Evolutionary conservation across 1,140 invertebrate genomes (phyloP), one percentile per base, ranked within the genome.

Genomic region (Pteromalus puparum): DNA sequence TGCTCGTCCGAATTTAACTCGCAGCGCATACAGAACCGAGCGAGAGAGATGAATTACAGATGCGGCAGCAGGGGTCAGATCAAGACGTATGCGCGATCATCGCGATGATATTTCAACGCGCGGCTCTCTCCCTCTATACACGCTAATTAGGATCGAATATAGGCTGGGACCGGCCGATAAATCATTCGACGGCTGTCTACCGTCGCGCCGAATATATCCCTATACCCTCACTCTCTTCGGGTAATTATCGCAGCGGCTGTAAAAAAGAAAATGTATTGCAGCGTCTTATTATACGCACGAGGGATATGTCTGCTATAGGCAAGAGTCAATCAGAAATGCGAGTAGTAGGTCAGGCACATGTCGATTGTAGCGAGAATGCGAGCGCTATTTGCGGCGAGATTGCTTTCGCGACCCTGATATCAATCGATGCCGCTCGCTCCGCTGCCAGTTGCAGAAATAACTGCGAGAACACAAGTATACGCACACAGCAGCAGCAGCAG

Each of bases 391-490:
- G 72, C 82, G 82, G 26, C 74, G 26, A 28, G 72, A 83, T 77
- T 83, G 81, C 73, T 26, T 67, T 34, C 42, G 24, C 74, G 82
- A 53, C 82, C 82, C 74, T 83, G 74, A 83, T 82, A 82, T 82
- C 81, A 76, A 76, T 82, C 81, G 65, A 76, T 82, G 42, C 73
- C 81, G 53, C 75, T 34, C 30, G 68, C 80, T 68, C 24, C 24
- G 38, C 42, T 72, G 82, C 81, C 81, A 68, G 34, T 82, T 46
- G 82, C 82, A 83, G 38, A 83, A 83, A 83, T 83, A 83, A 77
- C 82, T 38, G 10, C n/a, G 53, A 61, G 46, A 15, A 7, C 21
- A 61, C 53, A 61, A 21, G 18, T 10, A 18, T 2, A 18, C 13
- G 18, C 46, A 48, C 46, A 1, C 46, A 4, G 15, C 12, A 6